Percentiles rank a stretch among this genome's conserved stretches.
phyloP scores from a whole-genome alignment of 2,797 vertebrate species.

The Serranus cabrilla region DNA sequence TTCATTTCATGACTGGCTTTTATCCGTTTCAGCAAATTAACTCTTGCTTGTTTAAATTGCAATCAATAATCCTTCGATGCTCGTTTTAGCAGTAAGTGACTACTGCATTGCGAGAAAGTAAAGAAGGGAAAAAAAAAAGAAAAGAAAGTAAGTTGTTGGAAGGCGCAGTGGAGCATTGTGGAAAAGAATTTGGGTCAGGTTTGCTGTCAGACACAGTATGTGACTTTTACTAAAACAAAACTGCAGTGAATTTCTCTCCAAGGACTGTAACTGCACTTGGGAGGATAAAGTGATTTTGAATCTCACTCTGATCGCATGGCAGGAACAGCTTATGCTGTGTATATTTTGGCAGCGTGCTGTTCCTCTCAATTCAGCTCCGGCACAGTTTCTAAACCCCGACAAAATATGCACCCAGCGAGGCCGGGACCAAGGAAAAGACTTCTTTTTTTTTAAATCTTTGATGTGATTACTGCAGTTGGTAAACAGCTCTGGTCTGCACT shows the following conservation, averaged over 20 bases:
- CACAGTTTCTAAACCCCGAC: slow-evolving; percentile 49
- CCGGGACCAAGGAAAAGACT: slow-evolving; percentile 3
- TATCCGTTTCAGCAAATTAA: too few relatives aligned
- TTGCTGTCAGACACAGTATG: slow-evolving; percentile 11
- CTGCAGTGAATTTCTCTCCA: slow-evolving; percentile 8
- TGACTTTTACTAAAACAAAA: slow-evolving; percentile 33
- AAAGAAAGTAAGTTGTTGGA: neutral
- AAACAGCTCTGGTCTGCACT: slow-evolving; percentile 36
- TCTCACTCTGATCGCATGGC: slow-evolving; percentile 62
- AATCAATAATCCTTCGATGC: neutral
- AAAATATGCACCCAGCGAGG: slow-evolving; percentile 41
- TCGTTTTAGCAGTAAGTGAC: neutral
- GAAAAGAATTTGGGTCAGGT: slow-evolving; percentile 33
- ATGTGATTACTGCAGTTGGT: slow-evolving; percentile 35
- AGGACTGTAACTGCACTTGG: slow-evolving; percentile 24
- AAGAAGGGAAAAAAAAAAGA: neutral
- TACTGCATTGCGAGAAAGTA: neutral
- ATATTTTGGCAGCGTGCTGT: slow-evolving; percentile 49
- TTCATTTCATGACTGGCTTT: too few relatives aligned
- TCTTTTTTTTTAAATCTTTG: slow-evolving; percentile 16
- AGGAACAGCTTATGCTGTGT: slow-evolving; percentile 52
- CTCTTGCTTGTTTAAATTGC: neutral
- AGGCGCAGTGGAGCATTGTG: neutral
- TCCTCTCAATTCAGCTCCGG: slow-evolving; percentile 34
- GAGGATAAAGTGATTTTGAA: slow-evolving; percentile 57